phyloP scores from a whole-genome alignment of 2,113 vertebrate genomes.

The Turdus rufiventris region DNA sequence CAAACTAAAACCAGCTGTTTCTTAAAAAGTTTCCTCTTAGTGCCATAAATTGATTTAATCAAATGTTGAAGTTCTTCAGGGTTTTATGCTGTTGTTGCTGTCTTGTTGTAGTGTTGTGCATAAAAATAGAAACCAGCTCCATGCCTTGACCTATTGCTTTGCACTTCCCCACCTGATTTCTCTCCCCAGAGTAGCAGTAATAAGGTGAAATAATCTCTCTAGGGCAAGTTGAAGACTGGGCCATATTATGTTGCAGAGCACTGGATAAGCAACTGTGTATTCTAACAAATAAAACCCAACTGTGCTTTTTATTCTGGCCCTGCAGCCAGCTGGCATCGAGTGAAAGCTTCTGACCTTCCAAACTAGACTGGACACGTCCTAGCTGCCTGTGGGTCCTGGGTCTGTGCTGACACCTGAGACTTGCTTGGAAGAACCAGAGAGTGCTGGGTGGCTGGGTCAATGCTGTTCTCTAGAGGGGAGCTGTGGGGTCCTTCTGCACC shows the following conservation, averaged over 20 bases:
- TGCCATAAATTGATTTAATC: background rate
- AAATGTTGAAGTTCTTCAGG: background rate
- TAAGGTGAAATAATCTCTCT: background rate
- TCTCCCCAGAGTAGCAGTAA: background rate
- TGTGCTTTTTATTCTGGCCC: background rate
- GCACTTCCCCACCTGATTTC: background rate
- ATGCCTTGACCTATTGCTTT: background rate
- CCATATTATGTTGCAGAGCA: background rate
- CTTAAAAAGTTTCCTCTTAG: background rate
- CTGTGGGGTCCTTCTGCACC: background rate
- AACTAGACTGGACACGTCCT: rapidly evolving
- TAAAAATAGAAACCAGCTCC: background rate
- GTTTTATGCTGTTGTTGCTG: background rate
- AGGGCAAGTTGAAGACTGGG: background rate
- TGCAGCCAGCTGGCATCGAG: background rate
- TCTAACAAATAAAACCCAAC: background rate
- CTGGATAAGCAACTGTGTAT: background rate
- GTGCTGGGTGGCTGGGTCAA: rapidly evolving
- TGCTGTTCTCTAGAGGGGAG: background rate
- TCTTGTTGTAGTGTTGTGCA: background rate
- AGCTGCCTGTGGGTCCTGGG: background rate
- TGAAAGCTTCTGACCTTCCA: background rate
- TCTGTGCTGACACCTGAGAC: rapidly evolving
- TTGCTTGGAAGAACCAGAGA: background rate
- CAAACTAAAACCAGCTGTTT: background rate